Evolutionary conservation across 2,113 vertebrate genomes (phyloP), one percentile per base, ranked within the genome.

Genomic region (Proterorhinus semilunaris): DNA sequence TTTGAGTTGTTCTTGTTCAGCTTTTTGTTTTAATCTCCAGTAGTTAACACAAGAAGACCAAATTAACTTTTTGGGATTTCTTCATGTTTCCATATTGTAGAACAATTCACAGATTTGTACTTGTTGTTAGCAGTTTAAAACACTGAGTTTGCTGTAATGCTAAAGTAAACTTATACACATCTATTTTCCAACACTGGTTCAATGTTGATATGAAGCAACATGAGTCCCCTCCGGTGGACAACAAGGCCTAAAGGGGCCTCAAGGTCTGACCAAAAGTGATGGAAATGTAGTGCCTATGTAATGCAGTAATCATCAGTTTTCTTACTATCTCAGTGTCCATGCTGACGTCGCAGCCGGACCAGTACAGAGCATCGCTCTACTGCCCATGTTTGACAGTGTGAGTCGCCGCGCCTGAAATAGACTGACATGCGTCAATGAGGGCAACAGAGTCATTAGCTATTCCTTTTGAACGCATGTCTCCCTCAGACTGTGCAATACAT

Each of bases 341-440:
- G 58, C 79, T 79, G 84, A 81, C 53, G 62, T 10, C 13, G 71
- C 70, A 47, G 53, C 53, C 17, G 21, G 71, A 66, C 67, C 65
- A 21, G 82, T 81, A 79, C 83, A 70, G 81, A 72, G 65, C 27
- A 47, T 71, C 68, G 84, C 79, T 75, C 71, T 78, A 78, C 82
- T 89, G 75, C 74, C 76, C 81, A 86, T 81, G 85, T 82, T 75
- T 77, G 85, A 82, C 72, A 72, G 73, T 53, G 71, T 79, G 77
- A 76, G 80, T 72, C 21, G 69, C 62, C 11, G 82, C 53, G 86
- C 80, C 84, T 82, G 84, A 90, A 90, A 89, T 89, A 89, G 88
- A 90, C 83, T 78, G 89, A 83, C 86, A 85, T 68, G 73, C 74
- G 84, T 89, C 85, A 85, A 85, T 80, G 84, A 85, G 84, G 82